Evolutionary conservation across 2,797 vertebrate species (phyloP), one percentile per base, ranked within the genome.

Genomic region (Mustela erminea): DNA sequence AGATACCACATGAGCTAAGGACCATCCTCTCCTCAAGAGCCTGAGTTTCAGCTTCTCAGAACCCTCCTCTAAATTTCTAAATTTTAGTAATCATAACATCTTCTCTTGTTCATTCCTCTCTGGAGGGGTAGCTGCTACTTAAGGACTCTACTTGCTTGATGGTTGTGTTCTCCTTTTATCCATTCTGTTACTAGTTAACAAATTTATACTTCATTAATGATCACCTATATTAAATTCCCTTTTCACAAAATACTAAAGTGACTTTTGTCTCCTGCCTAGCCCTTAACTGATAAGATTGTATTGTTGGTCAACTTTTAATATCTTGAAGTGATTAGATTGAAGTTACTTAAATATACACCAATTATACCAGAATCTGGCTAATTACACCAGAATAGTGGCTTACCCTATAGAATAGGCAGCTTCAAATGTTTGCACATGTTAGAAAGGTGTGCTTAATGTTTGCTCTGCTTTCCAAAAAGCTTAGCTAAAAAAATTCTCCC

Each of bases 1-100:
- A 20, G 5, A 38, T 3, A 32, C 0, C 0, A 3, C 13, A 11
- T 4, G 10, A 29, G 3, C 9, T 58, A 43, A 15, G 7, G 32
- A 66, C 20, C 29, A 32, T 4, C 18, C 35, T 62, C 4, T 56
- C 38, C 35, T 72, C 32, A 41, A 18, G 23, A 29, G 25, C 5
- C 75, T 21, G 15, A 62, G 62, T 70, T 82, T 77, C 60, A 54
- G 6, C 5, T 80, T 49, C 66, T 52, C 18, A 12, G 32, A 1
- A 2, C 32, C 17, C 38, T 56, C 5, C 15, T 15, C 25, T 46
- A 5, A 62, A 25, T 54, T 15, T 60, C 10, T 43, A 32, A 58
- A 32, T 35, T 38, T 18, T 62, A 41, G 46, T 38, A n/a, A 27
- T 58, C n/a, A 13, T 43, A 41, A 2, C 2, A 11, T 35, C 49